These are phyloP conservation scores for Loripinus fragilis DNA, from an alignment of 2,888 invertebrate genomes.

Conservation along the genomic window DNA sequence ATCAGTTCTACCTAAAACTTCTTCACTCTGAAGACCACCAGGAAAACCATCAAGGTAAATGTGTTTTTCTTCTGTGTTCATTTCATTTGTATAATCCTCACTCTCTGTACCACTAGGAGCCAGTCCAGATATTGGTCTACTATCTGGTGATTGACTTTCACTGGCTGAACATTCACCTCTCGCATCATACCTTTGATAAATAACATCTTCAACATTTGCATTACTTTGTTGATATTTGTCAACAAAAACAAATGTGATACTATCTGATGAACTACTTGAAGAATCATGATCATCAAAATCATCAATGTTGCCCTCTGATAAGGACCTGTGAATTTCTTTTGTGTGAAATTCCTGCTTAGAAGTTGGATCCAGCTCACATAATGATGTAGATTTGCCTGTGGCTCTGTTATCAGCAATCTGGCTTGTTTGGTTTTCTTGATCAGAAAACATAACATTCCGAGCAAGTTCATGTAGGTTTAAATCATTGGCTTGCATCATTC, in stretches of 20 bases:
- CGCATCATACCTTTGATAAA: not conserved
- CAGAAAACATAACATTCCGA: not conserved
- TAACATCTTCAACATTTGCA: not conserved
- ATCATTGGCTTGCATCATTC: not conserved
- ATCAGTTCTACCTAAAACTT: conserved; percentile 28
- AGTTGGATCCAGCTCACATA: conserved; percentile 46
- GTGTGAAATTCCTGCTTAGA: conserved; percentile 44
- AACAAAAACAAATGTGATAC: conserved; percentile 75
- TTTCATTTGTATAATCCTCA: not conserved
- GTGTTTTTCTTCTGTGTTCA: not conserved
- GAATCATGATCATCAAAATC: conserved; percentile 55
- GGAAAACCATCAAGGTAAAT: conserved; percentile 11
- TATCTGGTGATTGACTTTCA: conserved; percentile 30
- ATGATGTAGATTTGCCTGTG: conserved; percentile 58
- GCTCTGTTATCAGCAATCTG: not conserved
- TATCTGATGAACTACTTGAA: conserved; percentile 67
- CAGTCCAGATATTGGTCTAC: conserved; percentile 12
- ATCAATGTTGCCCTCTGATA: conserved; percentile 66
- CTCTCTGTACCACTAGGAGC: conserved; percentile 19
- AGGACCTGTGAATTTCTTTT: conserved; percentile 59
- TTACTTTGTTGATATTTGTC: conserved; percentile 35
- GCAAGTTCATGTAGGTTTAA: not conserved
- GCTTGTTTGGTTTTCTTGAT: not conserved
- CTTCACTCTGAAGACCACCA: conserved; percentile 9
- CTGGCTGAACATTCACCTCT: conserved; percentile 17